Conservation (phyloP, 1,140 invertebrate species). For the Sitophilus oryzae region DNA sequence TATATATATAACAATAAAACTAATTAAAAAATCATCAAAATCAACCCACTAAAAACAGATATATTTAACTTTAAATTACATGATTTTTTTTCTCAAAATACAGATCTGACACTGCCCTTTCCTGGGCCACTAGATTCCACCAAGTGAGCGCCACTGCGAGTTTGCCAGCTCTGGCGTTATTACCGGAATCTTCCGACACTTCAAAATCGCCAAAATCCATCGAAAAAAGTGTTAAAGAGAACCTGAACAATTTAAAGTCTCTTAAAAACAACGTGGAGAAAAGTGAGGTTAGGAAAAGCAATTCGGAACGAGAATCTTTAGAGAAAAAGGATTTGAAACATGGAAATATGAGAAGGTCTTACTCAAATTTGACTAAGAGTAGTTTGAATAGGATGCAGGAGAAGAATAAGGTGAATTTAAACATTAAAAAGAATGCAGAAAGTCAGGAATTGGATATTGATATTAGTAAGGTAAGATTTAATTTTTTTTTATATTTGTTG, state of each 20-base stretch:
- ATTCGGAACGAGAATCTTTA: conserved; percentile 10
- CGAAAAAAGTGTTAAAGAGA: conserved; percentile 41
- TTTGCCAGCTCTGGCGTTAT: conserved; percentile 52
- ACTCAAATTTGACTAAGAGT: conserved; percentile 30
- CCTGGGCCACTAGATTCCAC: conserved; percentile 60
- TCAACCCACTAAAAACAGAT: too few species aligned
- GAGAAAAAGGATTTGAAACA: conserved; percentile 1
- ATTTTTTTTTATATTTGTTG: too few species aligned
- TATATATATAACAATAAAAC: too few species aligned
- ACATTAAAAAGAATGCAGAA: conserved; percentile 34
- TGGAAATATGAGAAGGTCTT: conserved; percentile 16
- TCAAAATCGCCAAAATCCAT: conserved; percentile 28
- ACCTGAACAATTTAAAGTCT: conserved; percentile 48
- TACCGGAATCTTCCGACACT: conserved; percentile 44
- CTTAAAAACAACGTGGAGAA: conserved; percentile 41
- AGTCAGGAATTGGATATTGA: conserved; percentile 24
- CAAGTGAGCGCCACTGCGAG: conserved; percentile 62
- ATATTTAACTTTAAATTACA: too few species aligned
- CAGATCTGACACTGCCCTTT: conserved; percentile 43
- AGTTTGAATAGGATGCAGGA: conserved; percentile 26
- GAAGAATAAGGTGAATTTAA: conserved; percentile 36
- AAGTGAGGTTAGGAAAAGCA: conserved; percentile 33
- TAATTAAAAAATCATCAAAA: too few species aligned
- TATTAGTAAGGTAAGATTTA: conserved; percentile 14
- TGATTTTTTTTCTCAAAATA: too few species aligned